A percentile compares a stretch with the other conserved stretches of the same genome.
phyloP scores from a whole-genome alignment of 2,888 invertebrate genomes.

The Stenolophus ochropezus region DNA sequence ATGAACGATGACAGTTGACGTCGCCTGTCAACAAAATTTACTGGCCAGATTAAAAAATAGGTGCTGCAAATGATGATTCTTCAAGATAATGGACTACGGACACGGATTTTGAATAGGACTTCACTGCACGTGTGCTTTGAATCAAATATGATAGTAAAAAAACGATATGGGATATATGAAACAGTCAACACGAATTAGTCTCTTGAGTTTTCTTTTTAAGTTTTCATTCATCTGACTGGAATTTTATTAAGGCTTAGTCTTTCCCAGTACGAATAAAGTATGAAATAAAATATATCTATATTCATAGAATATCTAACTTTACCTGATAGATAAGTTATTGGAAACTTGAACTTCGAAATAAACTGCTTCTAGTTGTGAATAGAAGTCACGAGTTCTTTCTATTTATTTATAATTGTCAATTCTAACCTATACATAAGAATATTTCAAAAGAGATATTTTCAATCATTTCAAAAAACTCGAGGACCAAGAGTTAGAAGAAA shows the following conservation, averaged over 20 bases:
- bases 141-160: conserved; percentile 7
- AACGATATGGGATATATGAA: neutral
- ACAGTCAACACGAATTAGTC: neutral
- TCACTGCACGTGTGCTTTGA: conserved; percentile 20
- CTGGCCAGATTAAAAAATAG: conserved; percentile 45
- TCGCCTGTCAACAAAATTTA: conserved; percentile 28
- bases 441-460: too few relatives aligned
- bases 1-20: conserved; percentile 41
- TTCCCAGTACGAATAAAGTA: too few relatives aligned
- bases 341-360: too few relatives aligned
- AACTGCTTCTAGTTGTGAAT: neutral
- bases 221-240: too few relatives aligned
- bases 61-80: conserved; percentile 50
- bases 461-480: too few relatives aligned
- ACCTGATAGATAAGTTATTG: too few relatives aligned
- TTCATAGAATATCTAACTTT: too few relatives aligned
- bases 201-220: too few relatives aligned
- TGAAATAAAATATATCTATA: neutral
- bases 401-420: too few relatives aligned
- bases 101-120: conserved; percentile 13
- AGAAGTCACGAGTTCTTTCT: neutral
- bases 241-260: neutral
- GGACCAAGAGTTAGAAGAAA: too few relatives aligned
- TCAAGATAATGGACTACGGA: conserved; percentile 39
- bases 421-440: neutral